Evolutionary conservation across 2,888 invertebrate species (phyloP).

Genomic region (Stenotaenia linearis): DNA sequence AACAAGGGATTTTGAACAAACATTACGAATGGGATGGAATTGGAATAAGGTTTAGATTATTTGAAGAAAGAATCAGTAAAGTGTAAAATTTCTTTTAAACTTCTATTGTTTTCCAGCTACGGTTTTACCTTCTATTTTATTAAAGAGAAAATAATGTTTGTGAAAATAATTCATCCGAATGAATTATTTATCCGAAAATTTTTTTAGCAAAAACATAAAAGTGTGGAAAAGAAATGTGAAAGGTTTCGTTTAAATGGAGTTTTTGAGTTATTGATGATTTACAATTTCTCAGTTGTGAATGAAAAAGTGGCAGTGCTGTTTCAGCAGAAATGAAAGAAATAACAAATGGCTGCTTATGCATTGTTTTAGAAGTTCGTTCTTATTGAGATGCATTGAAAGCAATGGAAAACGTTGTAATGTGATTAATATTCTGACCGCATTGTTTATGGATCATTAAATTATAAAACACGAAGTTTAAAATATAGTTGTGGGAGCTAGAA

Average conservation of each 20-base stretch:
- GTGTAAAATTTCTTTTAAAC: not conserved
- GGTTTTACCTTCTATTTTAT: no score
- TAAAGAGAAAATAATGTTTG: no score
- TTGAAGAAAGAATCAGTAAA: not conserved
- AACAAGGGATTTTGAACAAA: constrained; percentile 11
- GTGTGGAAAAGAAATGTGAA: not conserved
- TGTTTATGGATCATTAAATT: no score
- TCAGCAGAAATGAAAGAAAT: not conserved
- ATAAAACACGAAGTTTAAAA: no score
- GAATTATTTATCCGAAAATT: not conserved
- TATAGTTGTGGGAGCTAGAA: no score
- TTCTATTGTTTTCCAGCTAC: not conserved
- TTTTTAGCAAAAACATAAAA: no score
- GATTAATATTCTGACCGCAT: no score
- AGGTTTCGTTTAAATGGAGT: not conserved
- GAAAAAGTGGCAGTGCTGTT: not conserved
- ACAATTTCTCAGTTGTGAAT: not conserved
- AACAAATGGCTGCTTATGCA: not conserved
- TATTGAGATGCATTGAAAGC: no score
- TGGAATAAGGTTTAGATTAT: constrained; percentile 18
- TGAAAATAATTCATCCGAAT: not conserved
- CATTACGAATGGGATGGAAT: not conserved
- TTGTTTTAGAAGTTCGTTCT: not conserved
- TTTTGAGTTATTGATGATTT: not conserved
- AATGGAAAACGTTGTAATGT: no score